phyloP scores from a whole-genome alignment of 2,888 invertebrate genomes.

The Stenodema calcarata region DNA sequence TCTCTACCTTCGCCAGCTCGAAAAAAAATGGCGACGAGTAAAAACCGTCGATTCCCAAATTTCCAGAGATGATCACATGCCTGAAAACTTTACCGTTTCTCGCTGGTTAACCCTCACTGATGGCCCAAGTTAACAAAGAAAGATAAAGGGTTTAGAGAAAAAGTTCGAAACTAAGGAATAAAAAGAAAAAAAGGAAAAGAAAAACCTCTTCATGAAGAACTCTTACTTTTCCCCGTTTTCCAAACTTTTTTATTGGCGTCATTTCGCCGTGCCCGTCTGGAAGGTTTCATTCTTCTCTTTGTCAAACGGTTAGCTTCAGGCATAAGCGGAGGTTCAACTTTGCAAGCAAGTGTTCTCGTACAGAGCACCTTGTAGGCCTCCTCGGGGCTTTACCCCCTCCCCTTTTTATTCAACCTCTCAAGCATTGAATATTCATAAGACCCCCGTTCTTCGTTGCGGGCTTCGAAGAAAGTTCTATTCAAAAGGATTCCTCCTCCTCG shows the following conservation, averaged over 20 bases:
- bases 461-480: constrained; percentile 9
- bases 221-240: constrained; percentile 10
- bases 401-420: not conserved
- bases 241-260: constrained; percentile 40
- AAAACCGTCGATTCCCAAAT: not conserved
- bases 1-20: not conserved
- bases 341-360: constrained; percentile 1
- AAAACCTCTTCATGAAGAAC: not conserved
- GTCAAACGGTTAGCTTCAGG: constrained; percentile 1
- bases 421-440: constrained; percentile 30
- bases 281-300: constrained; percentile 18
- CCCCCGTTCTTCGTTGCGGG: not conserved
- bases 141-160: not conserved
- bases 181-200: not conserved
- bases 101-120: not conserved
- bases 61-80: not conserved
- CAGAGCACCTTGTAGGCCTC: not conserved
- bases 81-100: not conserved
- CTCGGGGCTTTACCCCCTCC: not conserved
- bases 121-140: constrained; percentile 7
- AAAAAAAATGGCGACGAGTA: not conserved
- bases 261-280: not conserved
- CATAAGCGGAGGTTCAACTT: not conserved
- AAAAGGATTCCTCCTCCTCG: not conserved
- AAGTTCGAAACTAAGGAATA: not conserved